Evolutionary conservation across 2,888 invertebrate genomes (phyloP).

Genomic region (Monoplex corrugatus): DNA sequence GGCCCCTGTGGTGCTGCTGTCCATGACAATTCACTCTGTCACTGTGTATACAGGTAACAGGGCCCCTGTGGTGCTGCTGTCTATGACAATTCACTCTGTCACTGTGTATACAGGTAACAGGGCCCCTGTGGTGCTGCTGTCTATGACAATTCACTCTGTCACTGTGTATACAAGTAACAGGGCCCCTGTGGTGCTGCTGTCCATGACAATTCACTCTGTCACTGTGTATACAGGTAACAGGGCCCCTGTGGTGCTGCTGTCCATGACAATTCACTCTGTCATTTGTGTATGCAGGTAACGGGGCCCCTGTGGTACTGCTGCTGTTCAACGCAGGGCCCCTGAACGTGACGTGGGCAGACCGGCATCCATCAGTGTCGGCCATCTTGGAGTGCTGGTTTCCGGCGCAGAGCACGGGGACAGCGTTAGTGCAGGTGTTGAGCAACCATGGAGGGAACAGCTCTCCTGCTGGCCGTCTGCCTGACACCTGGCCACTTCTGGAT

Average conservation of each 20-base stretch:
- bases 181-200: neutral
- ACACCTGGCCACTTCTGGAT: conserved; percentile 72
- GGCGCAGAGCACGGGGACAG: conserved; percentile 76
- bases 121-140: conserved; percentile 65
- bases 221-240: neutral
- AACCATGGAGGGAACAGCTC: conserved; percentile 64
- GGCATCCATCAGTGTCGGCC: conserved; percentile 63
- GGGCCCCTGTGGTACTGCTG: conserved; percentile 66
- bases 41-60: too few relatives aligned
- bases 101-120: conserved; percentile 56
- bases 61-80: too few relatives aligned
- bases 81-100: too few relatives aligned
- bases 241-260: neutral
- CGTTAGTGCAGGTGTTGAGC: conserved; percentile 69
- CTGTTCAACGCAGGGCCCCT: conserved; percentile 78
- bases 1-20: too few relatives aligned
- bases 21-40: too few relatives aligned
- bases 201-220: too few relatives aligned
- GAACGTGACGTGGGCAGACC: conserved; percentile 74
- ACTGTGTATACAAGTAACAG: neutral
- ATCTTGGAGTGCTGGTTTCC: conserved; percentile 76
- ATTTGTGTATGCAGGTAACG: conserved; percentile 58
- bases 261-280: conserved; percentile 15
- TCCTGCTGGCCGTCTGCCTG: conserved; percentile 77
- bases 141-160: conserved; percentile 48